phyloP scores from a whole-genome alignment of 2,113 vertebrate genomes.

The Haemorhous mexicanus region DNA sequence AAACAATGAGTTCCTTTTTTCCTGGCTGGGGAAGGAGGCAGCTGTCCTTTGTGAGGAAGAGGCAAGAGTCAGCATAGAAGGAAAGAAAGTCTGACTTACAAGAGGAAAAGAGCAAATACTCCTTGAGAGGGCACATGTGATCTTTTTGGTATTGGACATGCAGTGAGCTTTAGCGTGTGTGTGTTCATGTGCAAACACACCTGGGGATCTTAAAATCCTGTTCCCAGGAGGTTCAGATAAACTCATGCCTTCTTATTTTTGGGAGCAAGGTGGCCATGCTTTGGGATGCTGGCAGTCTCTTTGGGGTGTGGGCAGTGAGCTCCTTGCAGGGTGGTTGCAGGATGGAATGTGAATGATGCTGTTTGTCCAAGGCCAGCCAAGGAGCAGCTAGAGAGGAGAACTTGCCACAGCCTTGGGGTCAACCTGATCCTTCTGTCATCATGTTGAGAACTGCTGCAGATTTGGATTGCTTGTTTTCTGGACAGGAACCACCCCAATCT shows the following conservation, averaged over 20 bases:
- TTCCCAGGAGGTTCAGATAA: background rate
- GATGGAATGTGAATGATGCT: background rate
- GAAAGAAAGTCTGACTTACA: background rate
- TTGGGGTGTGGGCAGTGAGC: background rate
- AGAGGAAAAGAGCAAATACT: background rate
- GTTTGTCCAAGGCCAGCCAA: background rate
- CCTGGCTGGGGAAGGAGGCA: background rate
- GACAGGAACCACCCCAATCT: background rate
- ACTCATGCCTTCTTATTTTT: background rate
- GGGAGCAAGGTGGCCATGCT: background rate
- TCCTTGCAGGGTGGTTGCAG: background rate
- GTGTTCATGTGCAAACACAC: background rate
- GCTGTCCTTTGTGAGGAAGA: background rate
- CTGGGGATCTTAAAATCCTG: background rate
- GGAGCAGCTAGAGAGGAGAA: background rate
- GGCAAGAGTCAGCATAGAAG: background rate
- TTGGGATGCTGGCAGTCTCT: background rate
- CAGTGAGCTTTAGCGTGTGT: background rate
- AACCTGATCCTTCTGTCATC: background rate
- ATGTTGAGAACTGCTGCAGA: background rate
- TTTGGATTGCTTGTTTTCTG: background rate
- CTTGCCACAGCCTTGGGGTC: background rate
- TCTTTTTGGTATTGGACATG: background rate
- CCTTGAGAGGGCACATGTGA: background rate
- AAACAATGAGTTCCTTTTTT: background rate